Percentiles rank a stretch among this genome's conserved stretches.
These are phyloP conservation scores for Lepidostoma basale DNA, from an alignment of 1,140 invertebrate species.

Conservation along the genomic window DNA sequence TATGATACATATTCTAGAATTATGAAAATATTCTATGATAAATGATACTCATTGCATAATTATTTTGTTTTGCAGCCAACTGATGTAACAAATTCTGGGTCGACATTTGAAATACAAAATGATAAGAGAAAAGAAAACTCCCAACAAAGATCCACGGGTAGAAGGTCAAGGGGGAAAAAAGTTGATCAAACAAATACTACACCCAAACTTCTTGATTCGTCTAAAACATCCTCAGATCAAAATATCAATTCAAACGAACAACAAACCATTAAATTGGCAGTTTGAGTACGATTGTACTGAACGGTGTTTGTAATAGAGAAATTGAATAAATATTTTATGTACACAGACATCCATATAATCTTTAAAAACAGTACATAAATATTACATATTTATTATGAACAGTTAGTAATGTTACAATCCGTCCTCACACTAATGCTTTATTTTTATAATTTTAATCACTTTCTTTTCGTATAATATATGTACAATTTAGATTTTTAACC, in stretches of 20 bases:
- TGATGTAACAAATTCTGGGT: conserved; percentile 60
- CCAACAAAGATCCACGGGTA: conserved; percentile 31
- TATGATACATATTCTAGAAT: background rate
- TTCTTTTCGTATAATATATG: too few species aligned
- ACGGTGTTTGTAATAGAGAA: background rate
- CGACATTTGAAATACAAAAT: conserved; percentile 61
- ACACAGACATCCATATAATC: background rate
- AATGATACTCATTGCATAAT: background rate
- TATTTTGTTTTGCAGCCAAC: conserved; percentile 50
- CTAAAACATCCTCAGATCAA: conserved; percentile 28
- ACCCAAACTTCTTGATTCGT: conserved; percentile 8
- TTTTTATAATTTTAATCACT: too few species aligned
- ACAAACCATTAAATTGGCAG: conserved; percentile 36
- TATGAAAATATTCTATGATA: background rate
- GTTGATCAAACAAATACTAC: conserved; percentile 9
- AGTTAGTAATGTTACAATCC: too few species aligned
- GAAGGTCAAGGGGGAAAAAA: conserved; percentile 41
- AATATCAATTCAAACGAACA: conserved; percentile 33
- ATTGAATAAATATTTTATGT: background rate
- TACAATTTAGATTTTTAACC: too few species aligned
- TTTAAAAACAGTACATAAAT: background rate
- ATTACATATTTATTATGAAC: too few species aligned
- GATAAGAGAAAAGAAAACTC: conserved; percentile 65
- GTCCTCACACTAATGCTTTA: too few species aligned
- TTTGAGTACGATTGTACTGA: conserved; percentile 17